Evolutionary conservation across 2,888 invertebrate genomes (phyloP), one percentile per base, ranked within the genome.

Genomic region (Lasioglossum marginatum): DNA sequence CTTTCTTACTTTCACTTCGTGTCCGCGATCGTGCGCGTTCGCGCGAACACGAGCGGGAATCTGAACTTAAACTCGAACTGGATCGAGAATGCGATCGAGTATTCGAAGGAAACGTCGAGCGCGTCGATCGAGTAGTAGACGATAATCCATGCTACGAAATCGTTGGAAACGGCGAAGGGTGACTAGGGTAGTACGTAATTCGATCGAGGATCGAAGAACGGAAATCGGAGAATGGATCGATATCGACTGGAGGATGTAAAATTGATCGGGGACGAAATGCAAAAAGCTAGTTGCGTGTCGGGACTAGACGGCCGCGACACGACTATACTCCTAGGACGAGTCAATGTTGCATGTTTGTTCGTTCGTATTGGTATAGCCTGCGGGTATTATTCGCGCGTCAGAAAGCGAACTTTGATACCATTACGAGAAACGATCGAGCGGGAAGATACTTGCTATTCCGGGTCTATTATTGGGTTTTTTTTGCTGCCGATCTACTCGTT

Each of bases 371-470:
- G 52, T 43, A 31, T 76, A 71, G 85, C 85, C 82, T 37, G 72
- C n/a, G 75, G 85, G 31, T 66, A 76, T 88, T 88, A 78, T 83
- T 88, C 72, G 63, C 45, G 68, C 45, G 60, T 37, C 78, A n/a
- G 72, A 76, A 52, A 37, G 60, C 77, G 88, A 86, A 88, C 88
- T 88, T 88, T 88, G 88, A 68, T 68, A 88, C 80, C 76, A 80
- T 85, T 88, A 82, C 63, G 10, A 27, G 76, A 34, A 75, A 63
- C 75, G 48, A 45, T 70, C 60, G 37, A 31, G 40, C 37, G 43
- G 37, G 73, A 73, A 31, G 73, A 68, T 63, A 75, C 37, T 52
- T 75, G 75, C 48, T 70, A 84, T 84, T 83, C 74, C 60, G 57
- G 77, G 60, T 40, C 74, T 43, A 52, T 52, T 52, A 34, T 57